Conservation (phyloP, 2,797 vertebrate species). For the Pteronotus mesoamericanus region DNA sequence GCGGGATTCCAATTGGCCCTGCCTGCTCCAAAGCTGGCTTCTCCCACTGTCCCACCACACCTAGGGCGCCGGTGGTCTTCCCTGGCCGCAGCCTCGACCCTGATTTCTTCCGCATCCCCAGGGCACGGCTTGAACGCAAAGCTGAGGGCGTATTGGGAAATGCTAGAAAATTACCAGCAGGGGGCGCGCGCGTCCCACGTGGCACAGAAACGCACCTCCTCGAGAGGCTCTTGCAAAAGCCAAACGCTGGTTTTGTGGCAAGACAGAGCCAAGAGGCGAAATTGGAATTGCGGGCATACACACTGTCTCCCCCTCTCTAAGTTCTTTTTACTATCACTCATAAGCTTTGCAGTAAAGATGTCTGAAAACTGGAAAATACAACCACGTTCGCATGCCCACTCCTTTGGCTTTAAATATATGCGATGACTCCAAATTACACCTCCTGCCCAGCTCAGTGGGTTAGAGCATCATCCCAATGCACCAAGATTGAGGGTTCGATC, state of each 20-base stretch:
- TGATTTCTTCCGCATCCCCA: not conserved
- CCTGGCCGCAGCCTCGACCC: not conserved
- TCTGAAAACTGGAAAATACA: not conserved
- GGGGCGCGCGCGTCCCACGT: not conserved
- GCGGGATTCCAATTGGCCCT: not conserved
- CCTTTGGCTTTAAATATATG: not conserved
- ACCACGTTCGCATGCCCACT: not conserved
- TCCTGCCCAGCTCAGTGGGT: not conserved
- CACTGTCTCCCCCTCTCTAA: not conserved
- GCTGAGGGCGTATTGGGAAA: not conserved
- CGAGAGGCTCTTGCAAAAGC: not conserved
- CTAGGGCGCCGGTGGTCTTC: not conserved
- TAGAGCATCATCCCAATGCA: not conserved
- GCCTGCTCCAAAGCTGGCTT: not conserved
- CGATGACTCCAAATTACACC: not conserved
- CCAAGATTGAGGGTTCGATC: not conserved
- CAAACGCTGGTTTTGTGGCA: not conserved
- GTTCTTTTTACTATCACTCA: not conserved
- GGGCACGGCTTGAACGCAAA: not conserved
- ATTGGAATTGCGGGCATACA: not conserved
- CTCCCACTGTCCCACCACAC: not conserved
- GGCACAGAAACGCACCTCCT: rapidly evolving
- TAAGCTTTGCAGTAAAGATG: not conserved
- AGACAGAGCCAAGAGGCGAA: not conserved
- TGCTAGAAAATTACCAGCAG: slow-evolving; percentile 37